A percentile compares a stretch with the other conserved stretches of the same genome.
These are phyloP conservation scores for Psilopsiagon aymara DNA, from an alignment of 2,113 vertebrate genomes.

Conservation along the genomic window DNA sequence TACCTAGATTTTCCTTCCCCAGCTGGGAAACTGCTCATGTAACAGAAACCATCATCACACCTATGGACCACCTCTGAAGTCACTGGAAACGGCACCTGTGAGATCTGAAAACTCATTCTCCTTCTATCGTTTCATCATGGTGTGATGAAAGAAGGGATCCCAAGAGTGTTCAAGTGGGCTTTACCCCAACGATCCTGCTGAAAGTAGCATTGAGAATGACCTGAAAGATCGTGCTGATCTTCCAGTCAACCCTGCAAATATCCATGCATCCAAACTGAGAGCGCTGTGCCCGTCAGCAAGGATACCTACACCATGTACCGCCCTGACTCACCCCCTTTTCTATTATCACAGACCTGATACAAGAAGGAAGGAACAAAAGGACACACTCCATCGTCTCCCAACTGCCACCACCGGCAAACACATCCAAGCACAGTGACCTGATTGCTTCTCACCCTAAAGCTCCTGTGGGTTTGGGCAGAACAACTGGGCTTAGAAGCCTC, in stretches of 20 bases:
- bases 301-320: neutral
- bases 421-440: neutral
- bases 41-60: neutral
- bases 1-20: neutral
- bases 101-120: neutral
- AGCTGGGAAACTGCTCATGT: neutral
- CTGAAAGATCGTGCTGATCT: neutral
- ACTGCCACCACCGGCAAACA: neutral
- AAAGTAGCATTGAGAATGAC: neutral
- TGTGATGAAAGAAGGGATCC: neutral
- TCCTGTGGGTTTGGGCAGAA: neutral
- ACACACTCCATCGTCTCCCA: neutral
- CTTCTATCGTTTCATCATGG: neutral
- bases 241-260: neutral
- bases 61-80: neutral
- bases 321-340: neutral
- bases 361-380: neutral
- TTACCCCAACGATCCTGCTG: neutral
- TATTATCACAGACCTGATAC: neutral
- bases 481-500: neutral
- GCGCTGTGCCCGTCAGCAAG: neutral
- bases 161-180: neutral
- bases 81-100: neutral
- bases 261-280: neutral
- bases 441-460: neutral